Evolutionary conservation across 2,888 invertebrate species (phyloP), one percentile per base, ranked within the genome.

Genomic region (Rutpela maculata): DNA sequence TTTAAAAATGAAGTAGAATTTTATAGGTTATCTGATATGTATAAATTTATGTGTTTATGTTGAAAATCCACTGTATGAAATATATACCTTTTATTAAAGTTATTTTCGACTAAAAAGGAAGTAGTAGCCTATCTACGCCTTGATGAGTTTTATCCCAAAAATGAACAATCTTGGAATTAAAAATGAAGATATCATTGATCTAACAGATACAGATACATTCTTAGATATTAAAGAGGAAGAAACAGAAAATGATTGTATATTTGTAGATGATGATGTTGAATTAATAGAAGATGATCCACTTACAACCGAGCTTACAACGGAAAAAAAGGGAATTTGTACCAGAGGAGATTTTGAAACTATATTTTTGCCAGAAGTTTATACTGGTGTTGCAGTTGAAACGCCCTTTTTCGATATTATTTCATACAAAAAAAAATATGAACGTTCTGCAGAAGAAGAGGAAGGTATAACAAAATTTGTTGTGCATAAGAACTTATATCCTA

Each of bases 391-490:
- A 26, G 31, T 71, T 17, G 71, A 71, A 50, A 71, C 71, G 15
- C 71, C 71, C 17, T 71, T 71, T 50, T 71, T 71, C 22, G 71
- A 71, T 50, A 31, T 43, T 62, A 26, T 50, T 50, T 19, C 26
- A 12, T 71, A 71, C 35, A 71, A 10, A 15, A 50, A 5, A 15
- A 71, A 17, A n/a, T 50, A 19, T 22, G 50, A 15, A 1, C 43
- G 9, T 15, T 57, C 22, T 12, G 10, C 17, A 31, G 59, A 57
- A 6, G 22, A 57, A 6, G 22, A 56, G 31, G 59, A n/a, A 2
- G 50, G n/a, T 6, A 50, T 17, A 50, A 50, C 3, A 6, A 50
- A 50, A 50, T 50, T 12, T 50, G n/a, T 50, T 2, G 9, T 17
- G 3, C 1, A 60, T 60, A 31, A 15, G 9, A 60, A 50, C n/a